These are phyloP conservation scores for Pteropus alecto DNA, from an alignment of 2,113 vertebrate genomes.

Conservation along the genomic window DNA sequence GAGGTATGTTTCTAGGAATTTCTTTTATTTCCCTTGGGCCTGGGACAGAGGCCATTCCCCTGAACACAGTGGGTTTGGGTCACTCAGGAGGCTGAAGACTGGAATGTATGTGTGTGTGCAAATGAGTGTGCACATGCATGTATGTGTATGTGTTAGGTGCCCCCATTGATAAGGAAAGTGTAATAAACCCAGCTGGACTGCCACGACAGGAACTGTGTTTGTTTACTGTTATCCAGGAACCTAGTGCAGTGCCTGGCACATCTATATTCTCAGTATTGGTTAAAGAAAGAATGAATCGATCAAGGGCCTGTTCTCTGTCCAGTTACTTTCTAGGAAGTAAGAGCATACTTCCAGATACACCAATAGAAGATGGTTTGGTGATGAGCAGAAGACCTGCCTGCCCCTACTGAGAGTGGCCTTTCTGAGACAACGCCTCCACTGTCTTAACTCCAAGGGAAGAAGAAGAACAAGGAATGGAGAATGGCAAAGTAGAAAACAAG, in stretches of 20 bases:
- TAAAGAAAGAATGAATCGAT: neutral
- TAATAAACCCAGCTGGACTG: neutral
- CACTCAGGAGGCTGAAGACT: neutral
- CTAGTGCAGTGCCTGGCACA: neutral
- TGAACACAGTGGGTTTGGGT: neutral
- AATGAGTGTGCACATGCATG: accelerated
- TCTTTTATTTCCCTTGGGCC: neutral
- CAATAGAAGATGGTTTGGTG: neutral
- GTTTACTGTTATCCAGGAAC: neutral
- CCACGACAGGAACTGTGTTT: neutral
- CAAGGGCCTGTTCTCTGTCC: neutral
- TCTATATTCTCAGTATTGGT: neutral
- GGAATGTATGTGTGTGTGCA: neutral
- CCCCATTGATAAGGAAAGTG: neutral
- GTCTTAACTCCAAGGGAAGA: neutral
- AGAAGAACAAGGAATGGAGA: neutral
- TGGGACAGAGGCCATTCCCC: neutral
- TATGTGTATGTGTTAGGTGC: neutral
- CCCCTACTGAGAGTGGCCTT: neutral
- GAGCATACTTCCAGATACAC: neutral
- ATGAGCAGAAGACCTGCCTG: neutral
- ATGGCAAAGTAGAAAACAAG: neutral
- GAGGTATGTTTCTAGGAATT: neutral
- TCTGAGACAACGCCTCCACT: neutral
- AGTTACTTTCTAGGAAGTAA: neutral